phyloP scores from a whole-genome alignment of 1,140 invertebrate genomes.

The Pseudomyrmex cubaensis region DNA sequence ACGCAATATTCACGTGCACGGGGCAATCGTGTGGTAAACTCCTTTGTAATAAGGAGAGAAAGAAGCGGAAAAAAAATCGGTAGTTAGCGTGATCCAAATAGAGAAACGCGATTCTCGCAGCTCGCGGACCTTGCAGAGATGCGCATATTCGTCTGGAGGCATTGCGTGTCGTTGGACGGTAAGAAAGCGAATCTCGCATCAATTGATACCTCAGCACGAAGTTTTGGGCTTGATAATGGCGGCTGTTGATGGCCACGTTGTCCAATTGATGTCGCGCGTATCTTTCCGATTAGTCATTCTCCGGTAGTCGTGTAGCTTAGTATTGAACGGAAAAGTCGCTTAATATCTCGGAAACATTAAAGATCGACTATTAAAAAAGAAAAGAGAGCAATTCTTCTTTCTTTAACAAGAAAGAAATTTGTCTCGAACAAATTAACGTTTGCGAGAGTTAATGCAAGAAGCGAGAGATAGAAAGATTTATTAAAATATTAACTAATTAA shows the following conservation, averaged over 20 bases:
- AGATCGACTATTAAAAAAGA: too few relatives aligned
- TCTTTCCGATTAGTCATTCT: not conserved
- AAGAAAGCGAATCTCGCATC: conserved; percentile 57
- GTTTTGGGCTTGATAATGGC: conserved; percentile 51
- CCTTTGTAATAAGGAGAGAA: not conserved
- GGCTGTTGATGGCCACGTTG: not conserved
- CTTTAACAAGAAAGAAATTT: not conserved
- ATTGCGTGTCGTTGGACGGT: conserved; percentile 78
- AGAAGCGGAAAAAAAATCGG: not conserved
- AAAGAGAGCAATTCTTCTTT: not conserved
- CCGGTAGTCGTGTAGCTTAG: not conserved
- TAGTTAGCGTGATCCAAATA: conserved; percentile 44
- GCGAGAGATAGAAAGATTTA: not conserved
- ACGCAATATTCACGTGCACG: not conserved
- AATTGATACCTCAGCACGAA: conserved; percentile 8
- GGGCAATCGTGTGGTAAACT: not conserved
- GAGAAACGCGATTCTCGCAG: conserved; percentile 14
- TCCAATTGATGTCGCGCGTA: not conserved
- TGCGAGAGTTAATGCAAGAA: not conserved
- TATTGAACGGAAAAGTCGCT: not conserved
- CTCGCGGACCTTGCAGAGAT: conserved; percentile 47
- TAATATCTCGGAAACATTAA: too few relatives aligned
- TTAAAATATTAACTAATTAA: not conserved
- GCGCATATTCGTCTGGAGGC: conserved; percentile 77
- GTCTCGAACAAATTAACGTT: too few relatives aligned